Evolutionary conservation across 2,888 invertebrate species (phyloP), one percentile per base, ranked within the genome.

Genomic region (Troglohyphantes excavatus): DNA sequence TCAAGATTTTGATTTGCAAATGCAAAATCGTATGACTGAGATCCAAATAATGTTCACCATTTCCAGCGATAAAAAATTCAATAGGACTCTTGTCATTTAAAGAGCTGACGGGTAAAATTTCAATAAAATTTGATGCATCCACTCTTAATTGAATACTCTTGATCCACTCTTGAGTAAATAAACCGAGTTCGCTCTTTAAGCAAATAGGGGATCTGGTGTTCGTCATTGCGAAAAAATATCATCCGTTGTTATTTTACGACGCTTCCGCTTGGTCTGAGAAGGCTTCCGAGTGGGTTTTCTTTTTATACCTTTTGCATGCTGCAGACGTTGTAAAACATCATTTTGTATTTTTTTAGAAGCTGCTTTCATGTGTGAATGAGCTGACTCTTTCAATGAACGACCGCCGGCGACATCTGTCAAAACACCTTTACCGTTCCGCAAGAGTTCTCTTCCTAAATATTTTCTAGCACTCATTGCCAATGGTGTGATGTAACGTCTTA

Each of bases 151-250:
- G 82, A 13, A 27, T 11, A 1, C 73, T 33, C 0, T 13, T 26
- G n/a, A n/a, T n/a, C n/a, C n/a, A n/a, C n/a, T n/a, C n/a, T 11
- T 19, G 29, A 0, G 33, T 13, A 59, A 81, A 88, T 2, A 88
- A 39, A 61, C 63, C 87, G 2, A 72, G 13, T 39, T 87, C 72
- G 7, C 26, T 68, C 21, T 59, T 85, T 1, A 85, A 5, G 46
- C 76, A 76, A 19, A 61, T 17, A 7, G 5, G 3, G 0, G 46
- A 2, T 29, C 17, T 61, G 9, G 23, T 17, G 19, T 53, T 67
- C 81, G 73, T 88, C 39, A 65, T 82, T n/a, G n/a, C n/a, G 81
- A 59, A 82, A 78, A 79, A 9, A 86, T 75, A 67, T 82, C 73
- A 21, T 53, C 23, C n/a, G 19, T 2, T 17, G n/a, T 17, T 2